Conservation (phyloP, 2,797 vertebrate genomes). For the Tenualosa ilisha region DNA sequence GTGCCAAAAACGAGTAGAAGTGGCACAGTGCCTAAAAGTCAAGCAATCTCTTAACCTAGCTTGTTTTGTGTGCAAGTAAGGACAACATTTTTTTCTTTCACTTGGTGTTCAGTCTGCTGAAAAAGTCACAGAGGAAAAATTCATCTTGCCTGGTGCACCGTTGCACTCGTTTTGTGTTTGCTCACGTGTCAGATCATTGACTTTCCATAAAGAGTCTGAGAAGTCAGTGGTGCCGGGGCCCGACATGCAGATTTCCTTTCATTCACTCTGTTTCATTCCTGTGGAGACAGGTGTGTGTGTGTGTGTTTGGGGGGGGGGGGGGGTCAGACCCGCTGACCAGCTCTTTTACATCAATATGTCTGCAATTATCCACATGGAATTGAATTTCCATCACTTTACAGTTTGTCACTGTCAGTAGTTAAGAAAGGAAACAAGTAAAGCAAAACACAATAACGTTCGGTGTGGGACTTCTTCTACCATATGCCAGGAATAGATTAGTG, state of each 20-base stretch:
- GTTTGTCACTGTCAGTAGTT: conserved; percentile 25
- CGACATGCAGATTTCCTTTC: neutral
- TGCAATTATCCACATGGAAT: neutral
- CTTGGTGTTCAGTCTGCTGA: neutral
- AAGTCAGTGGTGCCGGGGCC: neutral
- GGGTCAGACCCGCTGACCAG: neutral
- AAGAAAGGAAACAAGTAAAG: conserved; percentile 27
- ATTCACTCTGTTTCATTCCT: neutral
- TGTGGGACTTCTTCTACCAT: conserved; percentile 11
- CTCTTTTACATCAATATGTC: neutral
- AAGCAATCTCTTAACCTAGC: neutral
- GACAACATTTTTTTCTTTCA: neutral
- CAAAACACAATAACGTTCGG: conserved; percentile 18
- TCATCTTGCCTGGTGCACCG: neutral
- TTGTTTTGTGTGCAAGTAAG: neutral
- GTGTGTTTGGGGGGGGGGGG: neutral
- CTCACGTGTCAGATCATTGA: neutral
- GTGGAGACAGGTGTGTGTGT: neutral
- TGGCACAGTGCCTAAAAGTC: neutral
- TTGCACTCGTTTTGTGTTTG: neutral
- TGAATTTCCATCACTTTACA: conserved; percentile 6
- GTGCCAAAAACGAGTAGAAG: no score
- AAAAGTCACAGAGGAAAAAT: neutral
- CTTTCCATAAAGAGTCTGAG: neutral
- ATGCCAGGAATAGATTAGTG: conserved; percentile 44